Conservation (phyloP, 53 echinoderm and acorn worm species). For the Antedon mediterranea region DNA sequence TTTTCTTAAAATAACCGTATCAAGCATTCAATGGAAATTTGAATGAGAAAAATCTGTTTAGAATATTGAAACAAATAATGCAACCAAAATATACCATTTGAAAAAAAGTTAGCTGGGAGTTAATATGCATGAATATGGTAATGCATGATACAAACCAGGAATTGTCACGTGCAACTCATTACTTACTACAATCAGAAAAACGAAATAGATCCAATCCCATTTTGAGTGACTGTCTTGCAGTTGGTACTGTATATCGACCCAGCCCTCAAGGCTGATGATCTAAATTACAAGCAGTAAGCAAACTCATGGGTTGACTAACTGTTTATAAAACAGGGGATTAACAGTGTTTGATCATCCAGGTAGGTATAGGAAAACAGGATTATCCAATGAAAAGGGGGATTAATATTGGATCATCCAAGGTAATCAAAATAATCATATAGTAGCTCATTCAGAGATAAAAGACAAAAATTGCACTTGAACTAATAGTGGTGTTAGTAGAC, state of each 20-base stretch:
- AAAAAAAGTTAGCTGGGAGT: too few relatives aligned
- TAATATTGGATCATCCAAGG: neutral
- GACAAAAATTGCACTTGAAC: too few relatives aligned
- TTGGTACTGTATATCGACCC: slow-evolving; percentile 92
- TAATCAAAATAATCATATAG: too few relatives aligned
- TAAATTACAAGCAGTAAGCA: slow-evolving; percentile 15
- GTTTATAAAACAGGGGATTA: neutral
- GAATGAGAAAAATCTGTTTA: neutral
- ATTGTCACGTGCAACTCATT: slow-evolving; percentile 6
- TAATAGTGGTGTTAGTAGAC: too few relatives aligned
- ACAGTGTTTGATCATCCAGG: neutral
- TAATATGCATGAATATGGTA: neutral
- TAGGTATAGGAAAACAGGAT: neutral
- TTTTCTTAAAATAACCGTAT: too few relatives aligned
- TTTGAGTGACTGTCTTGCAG: slow-evolving; percentile 71
- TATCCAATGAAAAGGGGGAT: neutral
- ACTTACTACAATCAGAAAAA: slow-evolving; percentile 99
- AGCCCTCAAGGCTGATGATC: slow-evolving; percentile 99
- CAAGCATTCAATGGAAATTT: too few relatives aligned
- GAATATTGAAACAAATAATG: neutral
- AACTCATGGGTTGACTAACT: neutral
- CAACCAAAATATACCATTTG: neutral
- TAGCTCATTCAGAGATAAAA: too few relatives aligned
- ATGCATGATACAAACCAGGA: neutral
- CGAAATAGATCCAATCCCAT: slow-evolving; percentile 98